phyloP scores from a whole-genome alignment of 2,113 vertebrate species.

The Pipra filicauda region DNA sequence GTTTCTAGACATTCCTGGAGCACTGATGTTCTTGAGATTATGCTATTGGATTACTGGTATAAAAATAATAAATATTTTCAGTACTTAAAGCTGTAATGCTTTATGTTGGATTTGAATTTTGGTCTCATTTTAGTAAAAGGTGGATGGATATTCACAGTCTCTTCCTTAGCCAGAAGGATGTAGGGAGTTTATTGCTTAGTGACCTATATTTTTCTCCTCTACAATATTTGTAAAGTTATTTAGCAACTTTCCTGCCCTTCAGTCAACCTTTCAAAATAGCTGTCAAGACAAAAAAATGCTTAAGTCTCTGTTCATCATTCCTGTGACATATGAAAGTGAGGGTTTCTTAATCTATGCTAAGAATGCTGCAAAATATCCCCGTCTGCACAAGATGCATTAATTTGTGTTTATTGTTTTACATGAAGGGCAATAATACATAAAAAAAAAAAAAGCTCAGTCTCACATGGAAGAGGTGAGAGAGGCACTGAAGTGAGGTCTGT shows the following conservation, averaged over 20 bases:
- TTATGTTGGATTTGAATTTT: constrained; percentile 78
- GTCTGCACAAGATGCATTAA: not conserved
- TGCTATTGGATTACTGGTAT: constrained; percentile 78
- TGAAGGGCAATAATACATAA: not conserved
- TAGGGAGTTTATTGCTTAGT: constrained; percentile 72
- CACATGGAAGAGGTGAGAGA: not conserved
- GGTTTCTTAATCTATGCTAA: constrained; percentile 20
- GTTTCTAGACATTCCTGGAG: constrained; percentile 74
- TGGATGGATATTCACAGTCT: constrained; percentile 69
- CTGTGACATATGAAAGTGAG: not conserved
- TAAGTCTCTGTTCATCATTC: constrained; percentile 31
- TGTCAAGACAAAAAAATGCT: constrained; percentile 46
- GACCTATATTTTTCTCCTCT: constrained; percentile 72
- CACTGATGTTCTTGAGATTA: constrained; percentile 77
- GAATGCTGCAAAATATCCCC: not conserved
- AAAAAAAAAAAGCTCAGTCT: not conserved
- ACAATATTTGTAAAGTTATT: constrained; percentile 71
- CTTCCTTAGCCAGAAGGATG: constrained; percentile 68
- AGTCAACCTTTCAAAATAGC: constrained; percentile 61
- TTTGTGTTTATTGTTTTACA: constrained; percentile 14
- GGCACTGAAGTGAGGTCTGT: not conserved
- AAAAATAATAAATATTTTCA: constrained; percentile 82
- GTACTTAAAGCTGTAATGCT: constrained; percentile 80
- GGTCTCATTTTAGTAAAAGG: constrained; percentile 82
- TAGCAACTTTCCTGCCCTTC: constrained; percentile 54